Base-by-base conservation (phyloP, 2,797 vertebrate species). In the Enteromius fasciolatus region DNA sequence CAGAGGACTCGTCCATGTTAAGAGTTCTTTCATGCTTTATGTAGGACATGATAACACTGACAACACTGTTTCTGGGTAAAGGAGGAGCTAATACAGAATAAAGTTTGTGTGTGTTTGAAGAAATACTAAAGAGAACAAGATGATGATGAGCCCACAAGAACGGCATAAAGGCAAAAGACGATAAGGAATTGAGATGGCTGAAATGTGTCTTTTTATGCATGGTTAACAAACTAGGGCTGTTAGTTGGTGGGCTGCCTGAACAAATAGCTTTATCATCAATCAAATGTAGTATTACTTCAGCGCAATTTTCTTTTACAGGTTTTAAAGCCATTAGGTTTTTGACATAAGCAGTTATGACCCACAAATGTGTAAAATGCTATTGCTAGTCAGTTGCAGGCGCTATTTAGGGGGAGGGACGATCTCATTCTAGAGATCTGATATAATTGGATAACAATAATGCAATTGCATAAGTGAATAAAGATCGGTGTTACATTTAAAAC, bases 41-140 rank as follows among this genome's bases (percentile, higher is more conserved):
- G 50, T 73, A 84, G 66, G 73, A 83, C 46, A 78, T 75, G 80
- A 88, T 84, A 78, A 86, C 74, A 74, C 72, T 83, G 85, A 80
- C 59, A 63, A 59, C 76, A 73, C 75, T 83, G 81, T 77, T 84
- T 41, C 36, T 48, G 48, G 50, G 59, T 39, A n/a, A 73, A 41
- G 18, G 48, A 83, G 41, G 44, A 46, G 17, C 25, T 78, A 31
- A 72, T 52, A 67, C 15, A 39, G 46, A 76, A 72, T 17, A 48
- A 76, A 25, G 48, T n/a, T 39, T 67, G 23, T 23, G 39, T 33
- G 36, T 64, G 18, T 64, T 64, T 63, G 7, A 54, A 57, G 72
- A 54, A 33, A 64, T 25, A 59, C 54, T 12, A 5, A 36, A 59
- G n/a, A 14, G 68, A 50, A 25, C 0, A 5, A 74, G 18, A 72